These are phyloP conservation scores for Pyrgus malvae DNA, from an alignment of 2,888 invertebrate species.

Conservation along the genomic window DNA sequence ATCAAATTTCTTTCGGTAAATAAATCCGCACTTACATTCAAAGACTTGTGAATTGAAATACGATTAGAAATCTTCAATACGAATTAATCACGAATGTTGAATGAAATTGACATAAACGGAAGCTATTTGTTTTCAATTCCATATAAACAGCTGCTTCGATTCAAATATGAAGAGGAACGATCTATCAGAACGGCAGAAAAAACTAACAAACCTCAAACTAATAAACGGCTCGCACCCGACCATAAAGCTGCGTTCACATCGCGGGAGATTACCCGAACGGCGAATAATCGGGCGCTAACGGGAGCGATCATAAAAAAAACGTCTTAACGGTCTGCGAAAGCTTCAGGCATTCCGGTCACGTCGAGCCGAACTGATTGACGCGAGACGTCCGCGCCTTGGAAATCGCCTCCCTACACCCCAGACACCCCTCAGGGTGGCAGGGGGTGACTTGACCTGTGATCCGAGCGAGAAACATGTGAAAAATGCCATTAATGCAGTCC, in stretches of 20 bases:
- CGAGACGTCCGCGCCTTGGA: conserved; percentile 72
- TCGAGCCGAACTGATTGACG: conserved; percentile 77
- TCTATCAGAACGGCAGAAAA: conserved; percentile 8
- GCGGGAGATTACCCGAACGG: conserved; percentile 46
- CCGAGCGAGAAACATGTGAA: conserved; percentile 73
- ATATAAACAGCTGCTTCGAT: not conserved
- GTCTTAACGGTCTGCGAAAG: conserved; percentile 55
- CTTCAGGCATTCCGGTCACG: conserved; percentile 72
- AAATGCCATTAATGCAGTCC: conserved; percentile 79
- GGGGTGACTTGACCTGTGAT: conserved; percentile 64
- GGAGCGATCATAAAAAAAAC: conserved; percentile 59
- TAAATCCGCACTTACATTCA: no score
- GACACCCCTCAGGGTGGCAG: conserved; percentile 37
- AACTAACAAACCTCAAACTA: conserved; percentile 24
- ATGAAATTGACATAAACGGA: not conserved
- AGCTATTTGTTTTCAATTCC: conserved; percentile 5
- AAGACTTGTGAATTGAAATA: no score
- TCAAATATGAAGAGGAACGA: not conserved
- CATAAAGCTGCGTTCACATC: conserved; percentile 35
- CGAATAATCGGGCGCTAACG: conserved; percentile 50
- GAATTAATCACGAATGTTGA: no score
- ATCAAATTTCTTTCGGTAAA: no score
- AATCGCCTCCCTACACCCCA: conserved; percentile 30
- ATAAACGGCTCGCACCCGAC: conserved; percentile 29
- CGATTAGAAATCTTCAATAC: no score